Evolutionary conservation across 2,888 invertebrate genomes (phyloP).

Genomic region (Leistus spinibarbis): DNA sequence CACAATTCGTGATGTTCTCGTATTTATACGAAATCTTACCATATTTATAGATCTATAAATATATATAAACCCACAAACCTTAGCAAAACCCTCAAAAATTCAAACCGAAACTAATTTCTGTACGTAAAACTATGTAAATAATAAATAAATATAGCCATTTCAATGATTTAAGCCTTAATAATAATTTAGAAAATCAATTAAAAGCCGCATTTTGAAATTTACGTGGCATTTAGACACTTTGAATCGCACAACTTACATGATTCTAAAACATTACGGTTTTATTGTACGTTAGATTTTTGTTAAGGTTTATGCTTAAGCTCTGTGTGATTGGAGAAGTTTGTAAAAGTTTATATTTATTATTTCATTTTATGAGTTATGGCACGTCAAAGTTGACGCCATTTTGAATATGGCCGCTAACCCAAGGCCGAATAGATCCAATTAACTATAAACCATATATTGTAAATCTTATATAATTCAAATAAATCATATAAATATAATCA

Average conservation of each 20-base stretch:
- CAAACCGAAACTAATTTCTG: not conserved
- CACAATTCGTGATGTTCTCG: constrained; percentile 64
- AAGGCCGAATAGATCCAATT: not conserved
- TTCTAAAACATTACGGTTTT: not conserved
- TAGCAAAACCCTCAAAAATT: not conserved
- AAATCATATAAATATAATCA: no score
- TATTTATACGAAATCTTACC: constrained; percentile 60
- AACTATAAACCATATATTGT: no score
- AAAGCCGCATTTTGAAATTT: not conserved
- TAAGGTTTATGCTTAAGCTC: not conserved
- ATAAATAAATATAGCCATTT: not conserved
- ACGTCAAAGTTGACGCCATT: not conserved
- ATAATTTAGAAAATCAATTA: not conserved
- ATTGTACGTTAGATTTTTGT: not conserved
- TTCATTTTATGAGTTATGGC: not conserved
- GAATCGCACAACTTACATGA: not conserved
- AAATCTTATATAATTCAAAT: no score
- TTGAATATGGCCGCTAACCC: not conserved
- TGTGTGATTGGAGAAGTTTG: not conserved
- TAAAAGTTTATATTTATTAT: not conserved
- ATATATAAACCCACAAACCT: not conserved
- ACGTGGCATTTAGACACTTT: not conserved
- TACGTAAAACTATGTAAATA: not conserved
- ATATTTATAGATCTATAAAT: constrained; percentile 47
- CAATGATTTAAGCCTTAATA: not conserved